Conservation (phyloP, 1,140 invertebrate species). For the Mamestra configurata region DNA sequence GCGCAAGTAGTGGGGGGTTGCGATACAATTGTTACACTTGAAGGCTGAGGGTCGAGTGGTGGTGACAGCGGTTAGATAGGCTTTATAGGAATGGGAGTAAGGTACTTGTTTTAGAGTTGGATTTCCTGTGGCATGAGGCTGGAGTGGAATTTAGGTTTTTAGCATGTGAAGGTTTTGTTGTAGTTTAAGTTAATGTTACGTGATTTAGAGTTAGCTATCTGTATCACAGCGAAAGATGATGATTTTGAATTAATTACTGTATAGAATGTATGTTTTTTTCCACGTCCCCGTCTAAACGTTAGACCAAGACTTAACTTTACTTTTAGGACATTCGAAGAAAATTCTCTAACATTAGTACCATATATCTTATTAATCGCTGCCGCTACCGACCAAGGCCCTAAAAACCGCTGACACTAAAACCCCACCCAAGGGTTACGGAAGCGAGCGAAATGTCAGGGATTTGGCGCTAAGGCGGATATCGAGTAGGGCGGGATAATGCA, state of each 20-base stretch:
- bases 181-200: not conserved
- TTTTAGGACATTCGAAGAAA: too few species aligned
- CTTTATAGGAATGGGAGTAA: not conserved
- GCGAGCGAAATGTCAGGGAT: constrained; percentile 78
- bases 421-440: constrained; percentile 68
- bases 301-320: too few species aligned
- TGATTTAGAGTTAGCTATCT: not conserved
- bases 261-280: too few species aligned
- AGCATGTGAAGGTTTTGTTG: not conserved
- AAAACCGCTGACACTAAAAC: constrained; percentile 25
- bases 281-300: too few species aligned
- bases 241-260: too few species aligned
- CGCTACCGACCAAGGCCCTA: not conserved
- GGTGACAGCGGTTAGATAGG: constrained; percentile 41
- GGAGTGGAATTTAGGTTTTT: not conserved
- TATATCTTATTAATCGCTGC: not conserved
- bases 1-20: constrained; percentile 61
- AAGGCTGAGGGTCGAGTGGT: constrained; percentile 56
- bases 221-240: not conserved
- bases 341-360: not conserved
- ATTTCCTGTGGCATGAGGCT: not conserved
- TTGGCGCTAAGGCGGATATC: constrained; percentile 53
- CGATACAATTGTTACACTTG: constrained; percentile 63
- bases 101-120: not conserved
- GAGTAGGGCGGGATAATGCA: constrained; percentile 32